Percentiles rank a stretch among this genome's conserved stretches.
Conservation (phyloP, 2,113 vertebrate genomes). For the Antigone vipio region DNA sequence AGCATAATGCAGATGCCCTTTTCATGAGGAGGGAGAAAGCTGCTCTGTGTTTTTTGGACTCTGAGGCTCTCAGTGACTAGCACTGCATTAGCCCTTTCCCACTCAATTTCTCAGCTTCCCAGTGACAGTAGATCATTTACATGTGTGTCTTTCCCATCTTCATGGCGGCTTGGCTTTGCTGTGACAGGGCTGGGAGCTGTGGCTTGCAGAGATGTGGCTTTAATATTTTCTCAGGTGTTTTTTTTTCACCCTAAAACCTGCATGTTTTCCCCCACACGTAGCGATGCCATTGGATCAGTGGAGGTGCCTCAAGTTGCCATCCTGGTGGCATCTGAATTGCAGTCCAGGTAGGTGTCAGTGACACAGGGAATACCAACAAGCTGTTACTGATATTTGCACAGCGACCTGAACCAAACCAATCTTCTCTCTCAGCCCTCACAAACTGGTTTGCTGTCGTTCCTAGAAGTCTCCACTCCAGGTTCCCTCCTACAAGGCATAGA, state of each 20-base stretch:
- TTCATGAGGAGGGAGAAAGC: background rate
- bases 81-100: background rate
- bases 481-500: background rate
- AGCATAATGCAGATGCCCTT: background rate
- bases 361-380: background rate
- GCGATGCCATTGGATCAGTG: background rate
- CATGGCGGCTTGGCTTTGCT: background rate
- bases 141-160: background rate
- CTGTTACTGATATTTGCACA: background rate
- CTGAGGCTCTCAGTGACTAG: background rate
- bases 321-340: background rate
- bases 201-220: background rate
- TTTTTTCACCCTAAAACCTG: background rate
- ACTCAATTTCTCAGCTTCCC: background rate
- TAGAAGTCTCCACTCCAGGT: background rate
- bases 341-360: background rate
- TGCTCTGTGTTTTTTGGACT: background rate
- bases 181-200: background rate
- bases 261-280: background rate
- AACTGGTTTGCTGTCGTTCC: background rate
- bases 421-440: background rate
- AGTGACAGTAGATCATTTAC: background rate
- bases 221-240: background rate
- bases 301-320: fast-evolving
- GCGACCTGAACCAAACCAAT: background rate